phyloP scores from a whole-genome alignment of 2,888 invertebrate species.

The Orthosia cruda region DNA sequence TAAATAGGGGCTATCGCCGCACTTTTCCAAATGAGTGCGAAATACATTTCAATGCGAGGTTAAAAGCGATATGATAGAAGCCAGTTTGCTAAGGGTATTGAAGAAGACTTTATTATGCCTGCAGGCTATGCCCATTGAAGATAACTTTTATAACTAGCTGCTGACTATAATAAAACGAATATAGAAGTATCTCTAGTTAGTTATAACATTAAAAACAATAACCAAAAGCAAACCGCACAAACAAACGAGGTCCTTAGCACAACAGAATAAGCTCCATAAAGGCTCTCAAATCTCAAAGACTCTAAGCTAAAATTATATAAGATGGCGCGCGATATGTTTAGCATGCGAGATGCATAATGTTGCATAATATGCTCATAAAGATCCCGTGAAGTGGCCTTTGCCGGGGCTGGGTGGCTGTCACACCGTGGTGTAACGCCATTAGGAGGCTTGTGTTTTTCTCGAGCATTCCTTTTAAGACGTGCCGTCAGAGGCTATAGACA shows the following conservation, averaged over 20 bases:
- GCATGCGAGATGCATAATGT: slow-evolving; percentile 83
- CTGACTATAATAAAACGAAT: neutral
- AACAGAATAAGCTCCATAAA: slow-evolving; percentile 41
- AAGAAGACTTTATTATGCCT: neutral
- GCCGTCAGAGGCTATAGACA: no score
- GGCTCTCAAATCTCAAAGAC: slow-evolving; percentile 60
- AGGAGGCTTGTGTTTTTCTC: neutral
- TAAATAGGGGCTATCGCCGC: neutral
- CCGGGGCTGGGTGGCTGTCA: slow-evolving; percentile 60
- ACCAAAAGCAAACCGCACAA: slow-evolving; percentile 6
- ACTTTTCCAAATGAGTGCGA: neutral
- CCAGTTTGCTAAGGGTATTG: neutral
- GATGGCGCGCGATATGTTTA: slow-evolving; percentile 79
- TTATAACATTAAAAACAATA: slow-evolving; percentile 8
- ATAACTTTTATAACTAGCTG: neutral
- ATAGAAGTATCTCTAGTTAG: neutral
- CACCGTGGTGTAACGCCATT: slow-evolving; percentile 62
- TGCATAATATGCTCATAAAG: slow-evolving; percentile 85
- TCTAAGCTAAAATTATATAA: slow-evolving; percentile 72
- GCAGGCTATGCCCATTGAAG: neutral
- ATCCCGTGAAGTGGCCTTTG: slow-evolving; percentile 77
- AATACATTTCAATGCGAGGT: neutral
- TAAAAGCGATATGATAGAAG: no score
- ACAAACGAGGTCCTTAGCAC: slow-evolving; percentile 18
- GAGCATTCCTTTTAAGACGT: neutral